These are phyloP conservation scores for Drosophila ficusphila DNA, from an alignment of 1,140 invertebrate species.

Conservation along the genomic window DNA sequence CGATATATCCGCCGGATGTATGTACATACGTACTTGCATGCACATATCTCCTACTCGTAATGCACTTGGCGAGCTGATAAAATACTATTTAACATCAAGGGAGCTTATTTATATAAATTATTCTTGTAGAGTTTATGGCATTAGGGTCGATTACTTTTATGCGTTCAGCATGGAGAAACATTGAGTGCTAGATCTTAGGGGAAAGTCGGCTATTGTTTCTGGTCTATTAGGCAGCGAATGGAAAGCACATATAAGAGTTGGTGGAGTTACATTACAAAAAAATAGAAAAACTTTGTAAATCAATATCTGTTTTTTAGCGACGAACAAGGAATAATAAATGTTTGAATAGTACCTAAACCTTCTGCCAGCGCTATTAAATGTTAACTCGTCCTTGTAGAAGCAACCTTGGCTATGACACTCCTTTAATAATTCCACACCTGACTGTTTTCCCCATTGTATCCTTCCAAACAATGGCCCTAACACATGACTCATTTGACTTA, in stretches of 20 bases:
- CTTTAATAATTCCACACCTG: slow-evolving; percentile 10
- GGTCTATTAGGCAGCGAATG: slow-evolving; percentile 26
- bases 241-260: too few species aligned
- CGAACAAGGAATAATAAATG: too few species aligned
- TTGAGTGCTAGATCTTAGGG: slow-evolving; percentile 10
- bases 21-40: background rate
- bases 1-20: slow-evolving; percentile 43
- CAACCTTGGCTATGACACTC: background rate
- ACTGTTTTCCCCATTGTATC: background rate
- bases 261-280: too few species aligned
- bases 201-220: slow-evolving; percentile 31
- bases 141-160: slow-evolving; percentile 41
- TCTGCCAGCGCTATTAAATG: background rate
- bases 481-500: slow-evolving; percentile 19
- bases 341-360: too few species aligned
- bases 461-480: slow-evolving; percentile 5
- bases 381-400: background rate
- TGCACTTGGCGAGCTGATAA: slow-evolving; percentile 36
- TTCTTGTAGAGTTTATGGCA: slow-evolving; percentile 33
- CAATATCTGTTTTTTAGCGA: too few species aligned
- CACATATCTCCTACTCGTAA: slow-evolving; percentile 7
- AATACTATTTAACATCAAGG: slow-evolving; percentile 36
- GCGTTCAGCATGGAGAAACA: slow-evolving; percentile 20
- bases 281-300: too few species aligned
- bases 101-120: slow-evolving; percentile 42